phyloP scores from a whole-genome alignment of 2,113 vertebrate genomes.

The Laterallus jamaicensis region DNA sequence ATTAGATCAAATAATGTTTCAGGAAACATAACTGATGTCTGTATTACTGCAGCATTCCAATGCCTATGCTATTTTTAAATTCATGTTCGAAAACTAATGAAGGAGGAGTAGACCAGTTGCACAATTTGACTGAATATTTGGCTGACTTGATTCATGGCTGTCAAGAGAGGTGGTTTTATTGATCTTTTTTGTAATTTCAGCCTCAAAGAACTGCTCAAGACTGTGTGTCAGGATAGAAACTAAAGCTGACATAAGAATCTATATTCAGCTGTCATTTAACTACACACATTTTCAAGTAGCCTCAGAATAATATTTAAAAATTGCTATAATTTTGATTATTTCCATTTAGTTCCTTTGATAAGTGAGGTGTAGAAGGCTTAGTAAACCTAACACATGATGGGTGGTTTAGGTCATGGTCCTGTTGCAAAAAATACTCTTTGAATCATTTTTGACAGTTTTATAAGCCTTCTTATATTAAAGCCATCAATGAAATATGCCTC shows the following conservation, averaged over 20 bases:
- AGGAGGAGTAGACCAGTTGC: not conserved
- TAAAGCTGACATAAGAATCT: not conserved
- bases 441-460: slow-evolving; percentile 42
- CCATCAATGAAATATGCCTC: not conserved
- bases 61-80: not conserved
- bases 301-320: not conserved
- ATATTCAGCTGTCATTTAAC: not conserved
- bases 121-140: not conserved
- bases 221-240: not conserved
- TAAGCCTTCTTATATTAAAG: slow-evolving; percentile 18
- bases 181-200: not conserved
- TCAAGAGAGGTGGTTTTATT: not conserved
- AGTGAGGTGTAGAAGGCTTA: not conserved
- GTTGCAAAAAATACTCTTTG: slow-evolving; percentile 19
- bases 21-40: not conserved
- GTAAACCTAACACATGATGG: not conserved
- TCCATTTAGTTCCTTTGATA: not conserved
- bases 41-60: not conserved
- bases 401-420: not conserved
- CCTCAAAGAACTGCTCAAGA: not conserved
- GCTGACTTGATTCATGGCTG: not conserved
- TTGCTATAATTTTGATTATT: not conserved
- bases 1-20: not conserved
- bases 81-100: not conserved
- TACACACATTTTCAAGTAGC: not conserved